Percentiles rank a stretch among this genome's conserved stretches.
Evolutionary conservation across 2,888 invertebrate species (phyloP).

Genomic region (Drosophila neotestacea): DNA sequence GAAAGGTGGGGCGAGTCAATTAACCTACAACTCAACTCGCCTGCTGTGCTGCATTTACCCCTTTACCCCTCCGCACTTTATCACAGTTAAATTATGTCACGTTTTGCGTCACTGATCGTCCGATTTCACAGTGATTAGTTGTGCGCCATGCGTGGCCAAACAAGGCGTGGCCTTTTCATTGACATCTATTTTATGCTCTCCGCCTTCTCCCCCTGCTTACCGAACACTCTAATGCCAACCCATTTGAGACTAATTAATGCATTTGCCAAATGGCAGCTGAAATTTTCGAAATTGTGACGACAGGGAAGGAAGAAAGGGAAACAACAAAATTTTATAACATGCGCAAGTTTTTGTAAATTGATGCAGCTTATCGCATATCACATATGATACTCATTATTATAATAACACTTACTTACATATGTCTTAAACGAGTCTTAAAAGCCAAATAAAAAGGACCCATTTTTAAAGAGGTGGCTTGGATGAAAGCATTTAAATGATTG

Average conservation of each 20-base stretch:
- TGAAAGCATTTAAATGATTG: too few species aligned
- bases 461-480: too few species aligned
- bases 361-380: slow-evolving; percentile 26
- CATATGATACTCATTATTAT: not conserved
- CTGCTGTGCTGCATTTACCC: not conserved
- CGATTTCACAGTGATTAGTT: slow-evolving; percentile 77
- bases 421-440: slow-evolving; percentile 17
- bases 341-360: slow-evolving; percentile 39
- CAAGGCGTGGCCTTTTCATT: slow-evolving; percentile 35
- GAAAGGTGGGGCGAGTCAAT: slow-evolving; percentile 50
- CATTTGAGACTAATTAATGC: slow-evolving; percentile 47
- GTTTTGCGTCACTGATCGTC: slow-evolving; percentile 68
- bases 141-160: slow-evolving; percentile 67
- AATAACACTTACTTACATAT: not conserved
- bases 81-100: slow-evolving; percentile 69
- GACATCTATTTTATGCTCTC: slow-evolving; percentile 15
- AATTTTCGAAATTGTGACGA: slow-evolving; percentile 19
- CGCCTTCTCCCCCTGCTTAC: not conserved
- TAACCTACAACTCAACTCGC: slow-evolving; percentile 18
- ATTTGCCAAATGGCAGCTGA: slow-evolving; percentile 31
- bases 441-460: not conserved
- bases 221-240: not conserved
- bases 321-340: slow-evolving; percentile 8
- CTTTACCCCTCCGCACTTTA: not conserved
- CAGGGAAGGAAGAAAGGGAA: slow-evolving; percentile 1